A percentile compares a stretch with the other conserved stretches of the same genome.
These are phyloP conservation scores for Telmatherina bonti DNA, from an alignment of 2,797 vertebrate genomes.

Conservation along the genomic window DNA sequence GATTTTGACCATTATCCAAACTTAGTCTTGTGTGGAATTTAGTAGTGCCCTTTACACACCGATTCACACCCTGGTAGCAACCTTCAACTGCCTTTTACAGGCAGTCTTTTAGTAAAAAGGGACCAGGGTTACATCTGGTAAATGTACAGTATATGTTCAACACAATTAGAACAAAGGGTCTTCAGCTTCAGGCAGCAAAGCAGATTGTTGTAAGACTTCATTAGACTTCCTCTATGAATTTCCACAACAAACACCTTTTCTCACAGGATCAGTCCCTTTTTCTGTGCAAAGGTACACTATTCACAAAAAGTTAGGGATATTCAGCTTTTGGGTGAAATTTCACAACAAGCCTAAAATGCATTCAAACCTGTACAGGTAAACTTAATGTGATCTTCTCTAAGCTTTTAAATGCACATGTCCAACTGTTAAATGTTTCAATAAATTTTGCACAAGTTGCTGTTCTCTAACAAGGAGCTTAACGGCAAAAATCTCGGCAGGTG, in stretches of 20 bases:
- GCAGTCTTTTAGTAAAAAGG: constrained; percentile 1
- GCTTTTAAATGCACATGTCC: no score
- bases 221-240: constrained; percentile 35
- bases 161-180: constrained; percentile 8
- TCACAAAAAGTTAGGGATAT: no score
- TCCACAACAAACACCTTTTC: constrained; percentile 31
- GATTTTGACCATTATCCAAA: constrained; percentile 29
- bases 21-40: constrained; percentile 9
- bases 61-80: constrained; percentile 10
- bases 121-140: constrained; percentile 22
- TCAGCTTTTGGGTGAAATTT: no score
- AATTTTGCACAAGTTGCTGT: no score
- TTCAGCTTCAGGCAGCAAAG: constrained; percentile 5
- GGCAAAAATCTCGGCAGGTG: no score
- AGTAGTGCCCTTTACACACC: constrained; percentile 28
- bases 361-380: no score
- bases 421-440: no score
- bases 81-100: constrained; percentile 1
- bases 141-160: constrained; percentile 28
- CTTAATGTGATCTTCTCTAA: no score
- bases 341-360: no score
- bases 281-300: no score
- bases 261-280: constrained; percentile 25
- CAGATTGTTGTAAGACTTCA: constrained; percentile 23
- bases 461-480: no score